A percentile compares a stretch with the other conserved stretches of the same genome.
Conservation (phyloP, 2,113 vertebrate genomes). For the Centrocercus urophasianus region DNA sequence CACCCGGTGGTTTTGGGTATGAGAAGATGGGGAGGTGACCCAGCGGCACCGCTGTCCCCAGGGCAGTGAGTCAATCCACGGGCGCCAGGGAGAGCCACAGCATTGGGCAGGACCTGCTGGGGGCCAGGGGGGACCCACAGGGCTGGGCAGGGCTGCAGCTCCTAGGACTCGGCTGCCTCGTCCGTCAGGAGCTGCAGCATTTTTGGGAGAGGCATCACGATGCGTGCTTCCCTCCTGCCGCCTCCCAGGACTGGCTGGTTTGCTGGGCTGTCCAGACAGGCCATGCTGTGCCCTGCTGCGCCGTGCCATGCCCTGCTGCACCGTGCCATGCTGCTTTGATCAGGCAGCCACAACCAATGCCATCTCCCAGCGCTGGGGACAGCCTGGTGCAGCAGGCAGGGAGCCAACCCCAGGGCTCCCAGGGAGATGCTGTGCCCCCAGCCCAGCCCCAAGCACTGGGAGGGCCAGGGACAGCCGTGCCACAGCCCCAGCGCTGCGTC, state of each 20-base stretch:
- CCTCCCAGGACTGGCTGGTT: slow-evolving; percentile 11
- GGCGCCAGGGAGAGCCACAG: neutral
- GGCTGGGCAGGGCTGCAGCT: slow-evolving; percentile 4
- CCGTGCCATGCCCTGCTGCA: neutral
- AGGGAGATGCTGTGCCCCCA: neutral
- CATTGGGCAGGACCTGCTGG: neutral
- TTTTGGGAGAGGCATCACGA: slow-evolving; percentile 52
- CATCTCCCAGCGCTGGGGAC: neutral
- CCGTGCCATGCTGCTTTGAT: slow-evolving; percentile 46
- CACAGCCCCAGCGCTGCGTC: neutral
- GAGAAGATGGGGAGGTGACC: neutral
- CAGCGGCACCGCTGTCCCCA: accelerated
- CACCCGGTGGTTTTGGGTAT: accelerated
- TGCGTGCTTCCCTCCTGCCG: neutral
- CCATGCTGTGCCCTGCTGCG: neutral
- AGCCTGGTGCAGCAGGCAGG: neutral
- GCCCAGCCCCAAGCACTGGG: neutral
- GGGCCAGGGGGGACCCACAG: neutral
- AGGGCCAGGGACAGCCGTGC: neutral
- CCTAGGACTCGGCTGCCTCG: slow-evolving; percentile 3
- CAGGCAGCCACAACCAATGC: neutral
- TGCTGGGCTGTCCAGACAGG: slow-evolving; percentile 41
- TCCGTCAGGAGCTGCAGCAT: slow-evolving; percentile 59
- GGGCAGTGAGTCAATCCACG: neutral
- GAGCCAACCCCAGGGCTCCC: neutral